A percentile compares a stretch with the other conserved stretches of the same genome.
These are phyloP conservation scores for Amphiprion clarkii DNA, from an alignment of 2,797 vertebrate species.

Conservation along the genomic window DNA sequence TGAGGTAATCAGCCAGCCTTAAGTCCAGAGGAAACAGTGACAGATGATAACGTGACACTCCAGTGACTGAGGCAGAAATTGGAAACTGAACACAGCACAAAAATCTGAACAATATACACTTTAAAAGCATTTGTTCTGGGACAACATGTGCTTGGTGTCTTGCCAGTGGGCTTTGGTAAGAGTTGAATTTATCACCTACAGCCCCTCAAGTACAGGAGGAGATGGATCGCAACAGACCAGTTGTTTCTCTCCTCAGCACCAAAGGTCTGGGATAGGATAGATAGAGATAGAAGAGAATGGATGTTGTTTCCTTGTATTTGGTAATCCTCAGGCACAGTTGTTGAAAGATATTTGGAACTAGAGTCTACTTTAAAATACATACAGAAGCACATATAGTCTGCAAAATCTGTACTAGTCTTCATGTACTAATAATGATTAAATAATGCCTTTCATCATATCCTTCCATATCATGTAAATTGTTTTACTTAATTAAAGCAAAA, in stretches of 20 bases:
- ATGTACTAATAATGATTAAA: not conserved
- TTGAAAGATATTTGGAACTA: conserved; percentile 6
- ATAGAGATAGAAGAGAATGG: conserved; percentile 49
- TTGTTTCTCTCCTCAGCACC: conserved; percentile 65
- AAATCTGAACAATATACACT: conserved; percentile 73
- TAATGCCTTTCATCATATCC: no score
- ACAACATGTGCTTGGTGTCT: conserved; percentile 75
- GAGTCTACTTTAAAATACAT: conserved; percentile 20
- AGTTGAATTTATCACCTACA: conserved; percentile 73
- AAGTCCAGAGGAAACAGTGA: conserved; percentile 54
- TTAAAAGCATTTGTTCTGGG: conserved; percentile 72
- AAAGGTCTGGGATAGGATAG: conserved; percentile 45
- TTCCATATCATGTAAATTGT: no score
- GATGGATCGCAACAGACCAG: conserved; percentile 67
- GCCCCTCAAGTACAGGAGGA: conserved; percentile 65
- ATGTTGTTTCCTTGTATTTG: conserved; percentile 56
- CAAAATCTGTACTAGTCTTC: not conserved
- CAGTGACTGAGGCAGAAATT: conserved; percentile 63
- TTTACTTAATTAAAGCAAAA: no score
- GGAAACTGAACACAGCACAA: conserved; percentile 57
- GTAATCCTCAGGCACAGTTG: conserved; percentile 37
- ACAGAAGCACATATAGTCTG: not conserved
- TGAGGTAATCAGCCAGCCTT: conserved; percentile 62
- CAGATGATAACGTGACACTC: conserved; percentile 62
- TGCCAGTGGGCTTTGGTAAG: conserved; percentile 70